Base-by-base conservation (phyloP, 2,888 invertebrate species). In the Polyommatus iphigenia region DNA sequence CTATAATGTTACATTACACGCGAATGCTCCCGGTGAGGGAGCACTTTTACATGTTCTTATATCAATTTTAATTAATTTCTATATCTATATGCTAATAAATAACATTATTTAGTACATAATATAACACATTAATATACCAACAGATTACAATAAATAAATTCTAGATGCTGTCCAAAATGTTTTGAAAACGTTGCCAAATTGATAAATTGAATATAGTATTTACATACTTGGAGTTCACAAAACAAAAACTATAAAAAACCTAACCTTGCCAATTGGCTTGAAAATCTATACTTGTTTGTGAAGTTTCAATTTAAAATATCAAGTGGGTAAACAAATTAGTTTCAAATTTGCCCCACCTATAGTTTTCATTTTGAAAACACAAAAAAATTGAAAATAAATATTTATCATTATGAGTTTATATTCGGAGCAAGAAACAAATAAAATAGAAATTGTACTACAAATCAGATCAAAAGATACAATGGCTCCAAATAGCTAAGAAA, bases 391-490 rank as follows among this genome's bases (percentile, higher is more conserved):
- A 18, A 54, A 54, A 32, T 67, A 67, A 67, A 67, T 67, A 29
- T 29, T 24, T 29, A 67, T 15, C 18, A 32, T 18, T 32, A 67
- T 32, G 5, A 67, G 67, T 67, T 67, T 67, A 67, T 67, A 67
- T 15, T 15, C 29, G 6, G 29, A 29, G 15, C 67, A 67, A 24
- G 29, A 67, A 67, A 6, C 29, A 20, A 62, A 67, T 29, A 3
- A 32, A 29, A 29, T 2, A 32, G 29, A 18, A 67, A 62, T 24
- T 24, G 15, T 29, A 18, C 29, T 29, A 29, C 29, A 29, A 24
- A 67, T 67, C 67, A 67, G 67, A 67, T 67, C 67, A 67, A 67
- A 29, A 29, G 67, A 67, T 15, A 29, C 8, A 62, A 20, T 24
- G 10, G 10, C 62, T 62, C 13, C 24, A 62, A 24, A 62, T 24